Evolutionary conservation across 2,113 vertebrate species (phyloP), one percentile per base, ranked within the genome.

Genomic region (Bungarus multicinctus): DNA sequence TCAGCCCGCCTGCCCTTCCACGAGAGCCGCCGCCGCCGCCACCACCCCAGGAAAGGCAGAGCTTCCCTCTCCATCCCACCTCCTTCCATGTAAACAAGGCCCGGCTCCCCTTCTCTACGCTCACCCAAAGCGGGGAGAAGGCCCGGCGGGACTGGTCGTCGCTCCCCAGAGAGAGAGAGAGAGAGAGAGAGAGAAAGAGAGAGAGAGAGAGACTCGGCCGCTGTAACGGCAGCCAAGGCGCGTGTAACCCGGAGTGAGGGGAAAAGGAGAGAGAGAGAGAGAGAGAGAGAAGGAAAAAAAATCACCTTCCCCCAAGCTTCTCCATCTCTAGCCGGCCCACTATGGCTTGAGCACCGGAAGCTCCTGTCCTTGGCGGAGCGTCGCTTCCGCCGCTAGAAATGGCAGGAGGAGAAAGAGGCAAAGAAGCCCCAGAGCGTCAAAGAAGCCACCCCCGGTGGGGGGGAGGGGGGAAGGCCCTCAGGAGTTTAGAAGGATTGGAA

Each of bases 51-150:
- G 27, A 54, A 22, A 27, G 12, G 22, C 2, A 92, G 54, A 5
- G 25, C 74, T 54, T 45, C 3, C 6, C 23, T 10, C 25, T 4
- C 39, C 10, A n/a, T 9, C 6, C 14, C 43, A 12, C 2, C 12
- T 57, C 34, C 90, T 27, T 58, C 20, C 4, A 64, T 39, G 94
- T 96, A 96, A 96, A 96, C 97, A 97, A 96, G 96, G 97, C 95
- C 96, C 93, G 53, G 25, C 23, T 11, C 20, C 45, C 27, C 16
- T 39, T 7, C 87, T 57, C 60, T 4, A 53, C 91, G 96, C 97
- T 97, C 87, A 97, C 97, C 94, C 58, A 91, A 95, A 81, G 89
- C 34, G 93, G 86, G 57, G 91, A 81, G 47, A 64, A 69, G 89
- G 39, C 85, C 12, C 50, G 53, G 60, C 9, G 64, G 45, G 30